Conservation (phyloP, 2,113 vertebrate species). For the Sylvietta virens region DNA sequence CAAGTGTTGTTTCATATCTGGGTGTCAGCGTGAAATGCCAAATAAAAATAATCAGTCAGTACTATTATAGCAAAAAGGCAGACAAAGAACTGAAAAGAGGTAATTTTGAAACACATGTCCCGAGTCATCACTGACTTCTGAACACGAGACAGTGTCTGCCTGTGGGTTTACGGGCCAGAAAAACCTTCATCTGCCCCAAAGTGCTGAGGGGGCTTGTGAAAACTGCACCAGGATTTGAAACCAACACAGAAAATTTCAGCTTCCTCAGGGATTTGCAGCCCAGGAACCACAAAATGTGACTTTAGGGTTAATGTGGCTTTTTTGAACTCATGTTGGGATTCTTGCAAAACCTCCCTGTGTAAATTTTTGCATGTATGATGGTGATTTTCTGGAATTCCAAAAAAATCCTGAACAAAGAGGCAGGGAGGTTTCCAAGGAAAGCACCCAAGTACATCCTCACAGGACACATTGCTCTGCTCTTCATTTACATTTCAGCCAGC, state of each 20-base stretch:
- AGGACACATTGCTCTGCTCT: neutral
- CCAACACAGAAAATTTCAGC: neutral
- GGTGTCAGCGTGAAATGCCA: neutral
- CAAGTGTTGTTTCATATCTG: neutral
- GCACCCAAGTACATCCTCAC: neutral
- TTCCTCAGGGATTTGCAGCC: neutral
- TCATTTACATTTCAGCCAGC: neutral
- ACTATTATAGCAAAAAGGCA: neutral
- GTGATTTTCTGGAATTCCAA: neutral
- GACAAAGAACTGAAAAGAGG: neutral
- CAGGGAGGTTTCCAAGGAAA: neutral
- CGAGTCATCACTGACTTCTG: neutral
- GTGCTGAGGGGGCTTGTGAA: neutral
- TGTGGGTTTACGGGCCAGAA: too few relatives aligned
- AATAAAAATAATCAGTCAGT: neutral
- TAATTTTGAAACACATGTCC: neutral
- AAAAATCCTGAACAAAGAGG: neutral
- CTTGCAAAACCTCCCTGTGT: neutral
- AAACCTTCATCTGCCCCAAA: neutral
- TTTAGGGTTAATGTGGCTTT: neutral
- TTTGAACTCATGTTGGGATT: fast-evolving
- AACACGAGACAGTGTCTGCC: neutral
- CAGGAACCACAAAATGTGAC: fast-evolving
- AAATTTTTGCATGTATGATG: fast-evolving
- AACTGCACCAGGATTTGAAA: neutral